These are phyloP conservation scores for Leiothrix lutea DNA, from an alignment of 2,113 vertebrate species.

Conservation along the genomic window DNA sequence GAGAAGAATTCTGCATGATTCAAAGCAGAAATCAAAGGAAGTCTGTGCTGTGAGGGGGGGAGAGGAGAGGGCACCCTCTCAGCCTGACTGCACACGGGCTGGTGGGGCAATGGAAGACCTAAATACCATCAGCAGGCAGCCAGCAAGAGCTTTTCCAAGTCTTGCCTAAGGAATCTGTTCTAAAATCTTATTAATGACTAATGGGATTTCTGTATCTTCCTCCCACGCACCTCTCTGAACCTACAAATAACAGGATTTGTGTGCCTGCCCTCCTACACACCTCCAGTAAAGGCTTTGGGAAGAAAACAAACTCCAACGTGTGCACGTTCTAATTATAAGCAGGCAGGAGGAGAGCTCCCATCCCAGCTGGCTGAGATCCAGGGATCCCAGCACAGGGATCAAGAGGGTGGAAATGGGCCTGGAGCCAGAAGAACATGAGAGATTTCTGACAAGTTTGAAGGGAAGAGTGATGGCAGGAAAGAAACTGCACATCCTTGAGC, in stretches of 20 bases:
- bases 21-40: neutral
- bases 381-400: neutral
- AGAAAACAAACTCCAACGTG: neutral
- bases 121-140: neutral
- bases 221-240: neutral
- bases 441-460: slow-evolving; percentile 30
- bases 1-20: neutral
- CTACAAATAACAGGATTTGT: slow-evolving; percentile 59
- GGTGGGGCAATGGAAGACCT: neutral
- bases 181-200: neutral
- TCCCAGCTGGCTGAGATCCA: slow-evolving; percentile 39
- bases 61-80: neutral
- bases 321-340: neutral
- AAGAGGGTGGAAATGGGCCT: slow-evolving; percentile 11
- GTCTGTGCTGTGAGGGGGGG: neutral
- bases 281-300: neutral
- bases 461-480: slow-evolving; percentile 25
- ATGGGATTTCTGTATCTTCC: slow-evolving; percentile 10
- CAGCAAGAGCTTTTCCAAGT: slow-evolving; percentile 1
- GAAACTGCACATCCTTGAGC: neutral
- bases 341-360: slow-evolving; percentile 24
- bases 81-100: neutral
- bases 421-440: neutral
- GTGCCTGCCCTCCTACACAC: neutral
- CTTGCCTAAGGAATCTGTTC: neutral